phyloP scores from a whole-genome alignment of 2,888 invertebrate species.

The Callinectes sapidus region DNA sequence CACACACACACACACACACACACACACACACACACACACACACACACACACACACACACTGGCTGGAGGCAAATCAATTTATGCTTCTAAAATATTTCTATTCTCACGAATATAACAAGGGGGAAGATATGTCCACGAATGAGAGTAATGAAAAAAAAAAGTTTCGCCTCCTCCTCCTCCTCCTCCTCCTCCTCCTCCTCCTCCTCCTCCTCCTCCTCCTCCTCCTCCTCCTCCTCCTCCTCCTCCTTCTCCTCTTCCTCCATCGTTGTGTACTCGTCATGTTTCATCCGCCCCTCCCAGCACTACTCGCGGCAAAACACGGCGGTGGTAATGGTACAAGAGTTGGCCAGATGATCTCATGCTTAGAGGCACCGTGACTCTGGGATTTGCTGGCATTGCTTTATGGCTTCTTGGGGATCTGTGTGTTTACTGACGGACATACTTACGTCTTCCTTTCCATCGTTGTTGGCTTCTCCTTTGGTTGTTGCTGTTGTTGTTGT shows the following conservation, averaged over 20 bases:
- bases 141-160: neutral
- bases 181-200: too few species aligned
- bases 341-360: neutral
- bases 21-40: slow-evolving; percentile 16
- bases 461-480: neutral
- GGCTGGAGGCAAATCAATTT: too few species aligned
- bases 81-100: neutral
- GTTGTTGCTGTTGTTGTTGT: neutral
- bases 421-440: neutral
- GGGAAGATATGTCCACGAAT: neutral
- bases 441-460: neutral
- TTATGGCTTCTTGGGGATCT: neutral
- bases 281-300: neutral
- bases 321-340: neutral
- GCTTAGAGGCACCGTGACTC: neutral
- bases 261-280: neutral
- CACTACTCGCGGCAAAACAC: neutral
- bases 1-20: slow-evolving; percentile 37
- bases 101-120: neutral
- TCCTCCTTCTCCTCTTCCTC: neutral
- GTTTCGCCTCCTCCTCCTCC: neutral
- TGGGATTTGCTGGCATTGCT: neutral
- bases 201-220: neutral
- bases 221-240: neutral
- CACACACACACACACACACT: neutral